Evolutionary conservation across 2,888 invertebrate genomes (phyloP).

Genomic region (Hemithea aestivaria): DNA sequence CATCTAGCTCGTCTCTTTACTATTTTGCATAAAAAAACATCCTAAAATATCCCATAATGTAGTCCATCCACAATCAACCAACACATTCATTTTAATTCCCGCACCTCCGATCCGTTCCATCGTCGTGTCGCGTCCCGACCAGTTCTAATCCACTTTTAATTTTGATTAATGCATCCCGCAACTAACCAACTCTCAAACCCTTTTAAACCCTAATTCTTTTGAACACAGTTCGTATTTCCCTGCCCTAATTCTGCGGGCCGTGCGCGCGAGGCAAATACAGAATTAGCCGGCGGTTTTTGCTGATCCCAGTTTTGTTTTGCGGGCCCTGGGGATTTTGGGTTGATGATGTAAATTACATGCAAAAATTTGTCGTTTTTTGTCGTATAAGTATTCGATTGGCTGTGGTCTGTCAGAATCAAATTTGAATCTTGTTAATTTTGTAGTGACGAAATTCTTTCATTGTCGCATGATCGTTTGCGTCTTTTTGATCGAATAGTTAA

Average conservation of each 20-base stretch:
- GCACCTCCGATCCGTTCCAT: conserved; percentile 7
- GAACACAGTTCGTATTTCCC: too few relatives aligned
- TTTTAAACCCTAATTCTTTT: conserved; percentile 15
- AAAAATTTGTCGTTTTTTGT: neutral
- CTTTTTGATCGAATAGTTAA: too few relatives aligned
- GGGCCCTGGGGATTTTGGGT: conserved; percentile 7
- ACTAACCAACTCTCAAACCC: neutral
- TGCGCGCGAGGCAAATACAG: conserved; percentile 23
- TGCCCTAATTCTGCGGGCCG: too few relatives aligned
- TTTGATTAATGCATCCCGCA: conserved; percentile 66
- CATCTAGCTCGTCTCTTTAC: too few relatives aligned
- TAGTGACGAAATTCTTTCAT: too few relatives aligned
- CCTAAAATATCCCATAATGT: too few relatives aligned
- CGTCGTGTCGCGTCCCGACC: conserved; percentile 34
- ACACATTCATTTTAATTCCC: conserved; percentile 8
- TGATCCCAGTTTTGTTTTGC: conserved; percentile 9
- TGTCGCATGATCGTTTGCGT: too few relatives aligned
- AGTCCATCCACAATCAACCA: neutral
- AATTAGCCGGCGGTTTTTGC: conserved; percentile 16
- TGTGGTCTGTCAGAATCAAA: neutral
- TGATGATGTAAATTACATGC: conserved; percentile 2
- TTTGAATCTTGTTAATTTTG: too few relatives aligned
- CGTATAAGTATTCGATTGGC: neutral
- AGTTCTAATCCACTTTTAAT: conserved; percentile 72
- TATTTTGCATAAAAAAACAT: too few relatives aligned